These are phyloP conservation scores for Dysdera silvatica DNA, from an alignment of 1,140 invertebrate species.

Conservation along the genomic window DNA sequence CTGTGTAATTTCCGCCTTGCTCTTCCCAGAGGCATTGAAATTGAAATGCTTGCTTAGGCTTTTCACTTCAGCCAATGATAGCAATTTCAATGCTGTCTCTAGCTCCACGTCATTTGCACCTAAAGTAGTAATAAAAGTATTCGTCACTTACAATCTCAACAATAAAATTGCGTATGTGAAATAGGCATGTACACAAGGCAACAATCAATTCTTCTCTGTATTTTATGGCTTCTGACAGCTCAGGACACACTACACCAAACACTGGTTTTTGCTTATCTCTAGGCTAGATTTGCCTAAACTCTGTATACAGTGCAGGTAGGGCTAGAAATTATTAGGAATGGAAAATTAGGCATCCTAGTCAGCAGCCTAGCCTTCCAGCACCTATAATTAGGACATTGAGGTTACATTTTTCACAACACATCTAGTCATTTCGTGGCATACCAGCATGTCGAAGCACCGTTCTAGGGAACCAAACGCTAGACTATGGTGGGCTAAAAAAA, in stretches of 20 bases:
- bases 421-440: too few relatives aligned
- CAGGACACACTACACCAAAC: neutral
- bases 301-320: too few relatives aligned
- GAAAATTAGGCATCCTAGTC: too few relatives aligned
- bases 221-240: neutral
- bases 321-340: too few relatives aligned
- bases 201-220: neutral
- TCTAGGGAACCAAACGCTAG: too few relatives aligned
- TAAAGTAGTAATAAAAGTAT: constrained; percentile 35
- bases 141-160: constrained; percentile 3
- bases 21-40: constrained; percentile 31
- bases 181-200: neutral
- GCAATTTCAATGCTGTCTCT: constrained; percentile 35
- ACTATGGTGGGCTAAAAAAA: too few relatives aligned
- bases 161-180: constrained; percentile 1
- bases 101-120: constrained; percentile 38
- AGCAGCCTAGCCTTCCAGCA: too few relatives aligned
- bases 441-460: too few relatives aligned
- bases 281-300: neutral
- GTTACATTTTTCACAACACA: too few relatives aligned
- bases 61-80: constrained; percentile 41
- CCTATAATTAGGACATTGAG: too few relatives aligned
- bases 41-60: constrained; percentile 40
- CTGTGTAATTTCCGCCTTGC: constrained; percentile 35
- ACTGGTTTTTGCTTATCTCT: neutral